Base-by-base conservation (phyloP, 2,797 vertebrate species). In the Spheniscus humboldti region DNA sequence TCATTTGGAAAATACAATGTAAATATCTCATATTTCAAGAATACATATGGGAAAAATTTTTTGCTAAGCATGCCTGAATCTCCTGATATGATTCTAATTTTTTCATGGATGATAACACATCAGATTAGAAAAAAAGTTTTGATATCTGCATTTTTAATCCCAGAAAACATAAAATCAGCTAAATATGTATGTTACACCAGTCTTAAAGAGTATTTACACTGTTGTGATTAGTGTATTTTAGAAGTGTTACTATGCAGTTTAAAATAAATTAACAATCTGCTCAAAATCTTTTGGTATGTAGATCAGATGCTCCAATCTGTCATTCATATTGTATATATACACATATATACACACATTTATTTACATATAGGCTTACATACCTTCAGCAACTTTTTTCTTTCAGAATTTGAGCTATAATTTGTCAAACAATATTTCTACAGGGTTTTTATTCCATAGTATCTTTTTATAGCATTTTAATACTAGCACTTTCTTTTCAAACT, bases 251-350 rank as follows among this genome's bases (percentile, higher is more conserved):
- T 97, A 96, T 94, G 85, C 28, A 79, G 89, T 90, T 95, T 96
- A 97, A 97, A 97, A 96, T 97, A 96, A 94, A 90, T 94, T 95
- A 94, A 88, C 96, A 96, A 90, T 97, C 95, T 97, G 95, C 82
- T 97, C 91, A 91, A 81, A 97, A 90, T 28, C 15, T 84, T 94
- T 90, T 88, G 82, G 69, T 90, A 88, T 93, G 81, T 75, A 94
- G 72, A 90, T 96, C 78, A 93, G 84, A 88, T 96, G 52, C 67
- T 92, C 78, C 86, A 91, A 95, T 96, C 88, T 97, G 94, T 94
- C 93, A 95, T 83, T 96, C 92, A 76, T 84, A 52, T 75, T 90
- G 81, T 88, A 95, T 64, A 73, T 93, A 50, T 53, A 90, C 22
- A 73, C 55, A 60, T 88, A 76, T 47, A 88, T 87, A 73, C 52